Evolutionary conservation across 2,797 vertebrate species (phyloP).

Genomic region (Peromyscus melanophrys): DNA sequence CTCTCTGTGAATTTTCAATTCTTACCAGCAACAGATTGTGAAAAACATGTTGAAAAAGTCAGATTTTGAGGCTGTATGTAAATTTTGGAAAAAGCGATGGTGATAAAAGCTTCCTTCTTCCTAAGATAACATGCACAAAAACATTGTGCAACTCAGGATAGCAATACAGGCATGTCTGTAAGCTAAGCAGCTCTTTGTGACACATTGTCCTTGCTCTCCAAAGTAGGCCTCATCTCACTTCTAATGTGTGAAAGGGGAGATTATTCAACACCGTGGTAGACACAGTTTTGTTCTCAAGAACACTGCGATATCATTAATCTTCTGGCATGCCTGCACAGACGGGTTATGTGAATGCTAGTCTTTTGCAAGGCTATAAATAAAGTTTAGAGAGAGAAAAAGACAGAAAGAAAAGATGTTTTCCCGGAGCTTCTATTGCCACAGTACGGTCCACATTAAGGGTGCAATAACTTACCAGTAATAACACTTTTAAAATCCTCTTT

Average conservation of each 20-base stretch:
- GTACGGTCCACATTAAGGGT: constrained; percentile 78
- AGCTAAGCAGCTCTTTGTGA: constrained; percentile 77
- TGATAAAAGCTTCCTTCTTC: constrained; percentile 83
- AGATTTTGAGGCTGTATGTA: constrained; percentile 81
- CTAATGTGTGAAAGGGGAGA: constrained; percentile 86
- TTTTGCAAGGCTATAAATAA: constrained; percentile 90
- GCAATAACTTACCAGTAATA: constrained; percentile 84
- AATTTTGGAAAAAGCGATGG: constrained; percentile 69
- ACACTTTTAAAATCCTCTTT: constrained; percentile 83
- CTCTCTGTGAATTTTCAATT: constrained; percentile 75
- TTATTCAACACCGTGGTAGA: constrained; percentile 88
- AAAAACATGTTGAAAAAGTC: constrained; percentile 78
- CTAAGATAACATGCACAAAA: constrained; percentile 72
- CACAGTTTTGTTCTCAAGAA: constrained; percentile 89
- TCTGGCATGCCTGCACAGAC: constrained; percentile 87
- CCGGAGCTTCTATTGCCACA: constrained; percentile 80
- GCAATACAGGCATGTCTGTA: constrained; percentile 75
- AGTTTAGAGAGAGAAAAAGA: constrained; percentile 88
- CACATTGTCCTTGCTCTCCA: constrained; percentile 84
- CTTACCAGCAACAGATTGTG: constrained; percentile 80
- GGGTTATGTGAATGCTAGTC: constrained; percentile 88
- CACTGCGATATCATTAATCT: constrained; percentile 89
- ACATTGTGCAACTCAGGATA: constrained; percentile 81
- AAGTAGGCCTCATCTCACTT: constrained; percentile 84
- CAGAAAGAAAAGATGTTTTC: constrained; percentile 86